A percentile compares a stretch with the other conserved stretches of the same genome.
Conservation (phyloP, 2,888 invertebrate species). For the Drosophila formosana region DNA sequence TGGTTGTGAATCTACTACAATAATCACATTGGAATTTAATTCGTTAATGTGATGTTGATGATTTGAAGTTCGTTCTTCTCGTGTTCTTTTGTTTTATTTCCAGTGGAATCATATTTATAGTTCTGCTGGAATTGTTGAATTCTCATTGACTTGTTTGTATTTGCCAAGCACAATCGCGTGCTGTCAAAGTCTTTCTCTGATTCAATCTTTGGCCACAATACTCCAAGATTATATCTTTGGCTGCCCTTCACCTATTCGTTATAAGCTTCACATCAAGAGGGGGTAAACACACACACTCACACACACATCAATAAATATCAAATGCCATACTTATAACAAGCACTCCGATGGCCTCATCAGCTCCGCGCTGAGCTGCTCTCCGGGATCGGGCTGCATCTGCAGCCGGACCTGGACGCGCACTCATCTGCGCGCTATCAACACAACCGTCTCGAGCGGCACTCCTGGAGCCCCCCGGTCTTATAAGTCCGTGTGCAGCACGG, state of each 20-base stretch:
- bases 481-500: constrained; percentile 83
- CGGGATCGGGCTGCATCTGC: background rate
- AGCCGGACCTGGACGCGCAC: constrained; percentile 21
- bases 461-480: constrained; percentile 66
- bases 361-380: constrained; percentile 20
- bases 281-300: background rate
- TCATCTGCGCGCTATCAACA: constrained; percentile 69
- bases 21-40: constrained; percentile 73
- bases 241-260: constrained; percentile 18
- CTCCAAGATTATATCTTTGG: constrained; percentile 51
- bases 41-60: constrained; percentile 34
- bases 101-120: constrained; percentile 57
- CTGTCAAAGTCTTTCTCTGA: constrained; percentile 39
- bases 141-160: background rate
- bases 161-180: background rate
- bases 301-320: constrained; percentile 35
- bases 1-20: constrained; percentile 29
- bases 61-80: constrained; percentile 7
- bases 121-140: constrained; percentile 32
- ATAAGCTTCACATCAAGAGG: background rate
- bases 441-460: constrained; percentile 72
- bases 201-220: constrained; percentile 39
- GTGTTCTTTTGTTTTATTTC: constrained; percentile 64
- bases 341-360: constrained; percentile 51
- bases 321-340: constrained; percentile 46